Base-by-base conservation (phyloP, 1,140 invertebrate species). In the Nymphalis io region DNA sequence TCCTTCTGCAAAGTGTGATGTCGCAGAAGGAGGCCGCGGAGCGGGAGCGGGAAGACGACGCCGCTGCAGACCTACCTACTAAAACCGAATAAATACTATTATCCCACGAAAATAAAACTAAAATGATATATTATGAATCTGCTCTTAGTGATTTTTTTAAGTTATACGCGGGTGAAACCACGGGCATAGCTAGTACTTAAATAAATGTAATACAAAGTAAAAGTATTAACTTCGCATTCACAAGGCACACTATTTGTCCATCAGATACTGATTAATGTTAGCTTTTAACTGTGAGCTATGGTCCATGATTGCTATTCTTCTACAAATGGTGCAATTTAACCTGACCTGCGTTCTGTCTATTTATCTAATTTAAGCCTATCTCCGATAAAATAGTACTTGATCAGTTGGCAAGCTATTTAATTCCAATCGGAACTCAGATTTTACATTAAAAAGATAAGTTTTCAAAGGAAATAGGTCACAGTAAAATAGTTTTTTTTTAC, bases 231-330 rank as follows among this genome's bases (percentile, higher is more conserved):
- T 33, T 33, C 27, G 6, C 46, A 11, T 18, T 51, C 16, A 18
- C 4, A 51, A 20, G 18, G 46, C 46, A 13, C 46, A 61, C 60
- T 61, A 48, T 61, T 61, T 61, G 58, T 57, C 48, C 40, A 38
- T 58, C 59, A 61, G 60, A 69, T 69, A 44, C 39, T 69, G 67
- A 69, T 62, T 58, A 69, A 69, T 69, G 67, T 62, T 62, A 62
- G 59, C 67, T 62, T 61, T 69, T 69, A 69, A 58, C 60, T 42
- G 53, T 51, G 53, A 62, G 48, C 60, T 55, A 62, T 68, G 58
- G 33, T 38, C 60, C 23, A 69, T 55, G 51, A 62, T 57, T 69
- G 33, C 58, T 61, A 61, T 68, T 60, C 67, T 69, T 69, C 48
- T 69, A 57, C 40, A 62, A 70, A 70, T 70, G 42, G 60, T 23